Percentiles rank a stretch among this genome's conserved stretches.
Conservation (phyloP, 2,888 invertebrate genomes). For the Cybosia mesomella region DNA sequence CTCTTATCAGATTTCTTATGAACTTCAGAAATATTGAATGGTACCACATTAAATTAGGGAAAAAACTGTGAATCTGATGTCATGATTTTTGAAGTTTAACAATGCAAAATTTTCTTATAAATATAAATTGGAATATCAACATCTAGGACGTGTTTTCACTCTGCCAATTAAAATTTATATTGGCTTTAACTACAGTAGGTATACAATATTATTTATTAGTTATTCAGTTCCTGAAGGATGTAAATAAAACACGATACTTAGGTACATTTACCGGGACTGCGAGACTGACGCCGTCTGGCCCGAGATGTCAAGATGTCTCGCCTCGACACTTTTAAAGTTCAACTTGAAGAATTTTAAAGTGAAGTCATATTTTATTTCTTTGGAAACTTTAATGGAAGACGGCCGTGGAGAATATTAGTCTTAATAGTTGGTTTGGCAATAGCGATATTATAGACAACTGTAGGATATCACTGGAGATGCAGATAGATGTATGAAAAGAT, state of each 20-base stretch:
- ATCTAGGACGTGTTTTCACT: too few species aligned
- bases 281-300: constrained; percentile 26
- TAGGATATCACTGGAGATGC: background rate
- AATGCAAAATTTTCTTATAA: too few species aligned
- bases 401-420: constrained; percentile 6
- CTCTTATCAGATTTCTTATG: too few species aligned
- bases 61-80: too few species aligned
- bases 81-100: too few species aligned
- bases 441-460: background rate
- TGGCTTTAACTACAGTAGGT: too few species aligned
- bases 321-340: constrained; percentile 32
- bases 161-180: too few species aligned
- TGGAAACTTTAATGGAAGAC: constrained; percentile 15
- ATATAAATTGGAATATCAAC: too few species aligned
- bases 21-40: too few species aligned
- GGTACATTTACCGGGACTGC: constrained; percentile 31
- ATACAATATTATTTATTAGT: too few species aligned
- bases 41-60: too few species aligned
- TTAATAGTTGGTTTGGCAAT: background rate
- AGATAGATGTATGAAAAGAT: background rate
- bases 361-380: constrained; percentile 30
- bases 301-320: constrained; percentile 39
- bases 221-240: background rate
- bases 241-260: constrained; percentile 19
- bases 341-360: constrained; percentile 33